Conservation (phyloP, 2,888 invertebrate species). For the Pegoplata infirma region DNA sequence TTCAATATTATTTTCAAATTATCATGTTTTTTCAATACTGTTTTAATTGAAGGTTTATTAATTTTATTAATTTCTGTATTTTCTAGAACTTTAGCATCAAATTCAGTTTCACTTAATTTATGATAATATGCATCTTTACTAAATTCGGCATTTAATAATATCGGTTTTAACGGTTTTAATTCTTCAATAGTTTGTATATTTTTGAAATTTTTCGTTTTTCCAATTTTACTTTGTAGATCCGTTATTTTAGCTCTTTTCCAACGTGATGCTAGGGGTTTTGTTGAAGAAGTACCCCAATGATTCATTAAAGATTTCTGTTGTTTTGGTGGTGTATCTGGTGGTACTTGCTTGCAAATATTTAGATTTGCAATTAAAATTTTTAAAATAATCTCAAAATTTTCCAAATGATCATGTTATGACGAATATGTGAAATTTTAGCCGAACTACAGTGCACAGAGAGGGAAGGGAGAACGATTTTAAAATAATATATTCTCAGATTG, state of each 20-base stretch:
- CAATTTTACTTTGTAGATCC: slow-evolving; percentile 18
- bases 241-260: slow-evolving; percentile 19
- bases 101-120: slow-evolving; percentile 43
- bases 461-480: neutral
- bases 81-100: slow-evolving; percentile 48
- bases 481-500: no score
- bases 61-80: slow-evolving; percentile 50
- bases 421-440: neutral
- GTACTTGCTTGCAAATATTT: slow-evolving; percentile 74
- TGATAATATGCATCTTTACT: slow-evolving; percentile 55
- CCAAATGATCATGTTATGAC: neutral
- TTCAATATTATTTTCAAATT: slow-evolving; percentile 46
- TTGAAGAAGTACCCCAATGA: slow-evolving; percentile 28
- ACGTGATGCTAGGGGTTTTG: slow-evolving; percentile 31
- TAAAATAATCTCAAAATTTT: neutral
- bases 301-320: slow-evolving; percentile 36
- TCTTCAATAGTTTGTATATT: neutral
- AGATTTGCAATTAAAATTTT: slow-evolving; percentile 50
- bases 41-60: slow-evolving; percentile 54
- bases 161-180: slow-evolving; percentile 32
- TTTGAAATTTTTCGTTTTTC: neutral
- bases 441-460: no score
- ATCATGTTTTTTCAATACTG: slow-evolving; percentile 54
- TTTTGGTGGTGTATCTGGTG: slow-evolving; percentile 66
- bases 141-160: slow-evolving; percentile 31